These are phyloP conservation scores for Caracal caracal DNA, from an alignment of 2,113 vertebrate genomes.

Conservation along the genomic window DNA sequence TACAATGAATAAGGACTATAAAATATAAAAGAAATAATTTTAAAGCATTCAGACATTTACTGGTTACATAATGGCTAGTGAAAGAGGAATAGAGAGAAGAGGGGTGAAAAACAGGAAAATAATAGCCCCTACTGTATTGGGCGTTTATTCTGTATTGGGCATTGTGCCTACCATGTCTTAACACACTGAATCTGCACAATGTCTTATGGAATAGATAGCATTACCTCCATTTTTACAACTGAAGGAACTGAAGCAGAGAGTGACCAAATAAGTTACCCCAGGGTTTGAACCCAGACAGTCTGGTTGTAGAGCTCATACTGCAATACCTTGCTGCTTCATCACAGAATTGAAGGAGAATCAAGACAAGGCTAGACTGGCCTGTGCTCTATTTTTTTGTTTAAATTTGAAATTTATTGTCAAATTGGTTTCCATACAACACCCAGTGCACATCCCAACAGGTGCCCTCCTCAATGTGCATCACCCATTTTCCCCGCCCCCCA, in stretches of 20 bases:
- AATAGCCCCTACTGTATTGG: not conserved
- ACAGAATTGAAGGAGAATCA: not conserved
- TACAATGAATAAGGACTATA: not conserved
- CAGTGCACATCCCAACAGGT: too few species aligned
- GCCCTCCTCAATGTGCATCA: too few species aligned
- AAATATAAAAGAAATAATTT: constrained; percentile 21
- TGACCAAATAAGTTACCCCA: not conserved
- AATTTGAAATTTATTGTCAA: too few species aligned
- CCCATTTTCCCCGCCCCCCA: too few species aligned
- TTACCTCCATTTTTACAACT: not conserved
- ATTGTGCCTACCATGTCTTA: not conserved
- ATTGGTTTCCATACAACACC: too few species aligned
- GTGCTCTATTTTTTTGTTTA: not conserved
- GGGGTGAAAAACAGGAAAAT: not conserved
- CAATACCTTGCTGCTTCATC: not conserved
- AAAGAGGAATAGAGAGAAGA: not conserved
- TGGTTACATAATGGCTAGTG: not conserved
- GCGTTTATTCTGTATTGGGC: not conserved
- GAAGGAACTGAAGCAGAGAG: not conserved
- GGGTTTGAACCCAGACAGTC: not conserved
- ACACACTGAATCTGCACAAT: not conserved
- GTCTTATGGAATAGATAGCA: not conserved
- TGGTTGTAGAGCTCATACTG: not conserved
- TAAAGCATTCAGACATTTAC: not conserved
- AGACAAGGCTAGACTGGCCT: not conserved